Evolutionary conservation across 1,140 invertebrate genomes (phyloP).

Genomic region (Nephila pilipes): DNA sequence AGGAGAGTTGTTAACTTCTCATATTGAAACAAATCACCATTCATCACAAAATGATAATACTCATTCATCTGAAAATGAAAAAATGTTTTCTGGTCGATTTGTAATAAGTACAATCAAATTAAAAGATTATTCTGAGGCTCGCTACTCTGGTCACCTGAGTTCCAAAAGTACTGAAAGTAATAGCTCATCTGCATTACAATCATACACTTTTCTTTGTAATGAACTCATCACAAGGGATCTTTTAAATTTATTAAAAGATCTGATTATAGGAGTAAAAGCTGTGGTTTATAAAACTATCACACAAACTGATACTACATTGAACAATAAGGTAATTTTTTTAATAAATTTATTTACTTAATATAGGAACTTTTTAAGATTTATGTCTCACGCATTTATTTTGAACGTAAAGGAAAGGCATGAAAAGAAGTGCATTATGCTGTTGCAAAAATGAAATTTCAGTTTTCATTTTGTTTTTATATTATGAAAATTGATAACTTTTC

Average conservation of each 20-base stretch:
- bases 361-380: no score
- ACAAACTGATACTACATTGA: neutral
- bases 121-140: slow-evolving; percentile 12
- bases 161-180: slow-evolving; percentile 65
- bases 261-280: slow-evolving; percentile 56
- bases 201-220: slow-evolving; percentile 69
- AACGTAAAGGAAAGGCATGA: no score
- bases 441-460: no score
- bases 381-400: no score
- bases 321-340: slow-evolving; percentile 47
- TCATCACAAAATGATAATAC: slow-evolving; percentile 17
- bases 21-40: neutral
- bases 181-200: slow-evolving; percentile 46
- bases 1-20: slow-evolving; percentile 3
- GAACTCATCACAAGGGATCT: slow-evolving; percentile 68
- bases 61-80: slow-evolving; percentile 40
- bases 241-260: slow-evolving; percentile 57
- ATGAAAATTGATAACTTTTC: no score
- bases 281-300: slow-evolving; percentile 59
- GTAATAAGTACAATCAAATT: slow-evolving; percentile 34
- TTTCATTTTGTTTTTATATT: no score
- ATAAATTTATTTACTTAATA: neutral
- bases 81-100: slow-evolving; percentile 28
- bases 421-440: no score
- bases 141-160: slow-evolving; percentile 9